Conservation (phyloP, 1,140 invertebrate species). For the Penaeus chinensis region DNA sequence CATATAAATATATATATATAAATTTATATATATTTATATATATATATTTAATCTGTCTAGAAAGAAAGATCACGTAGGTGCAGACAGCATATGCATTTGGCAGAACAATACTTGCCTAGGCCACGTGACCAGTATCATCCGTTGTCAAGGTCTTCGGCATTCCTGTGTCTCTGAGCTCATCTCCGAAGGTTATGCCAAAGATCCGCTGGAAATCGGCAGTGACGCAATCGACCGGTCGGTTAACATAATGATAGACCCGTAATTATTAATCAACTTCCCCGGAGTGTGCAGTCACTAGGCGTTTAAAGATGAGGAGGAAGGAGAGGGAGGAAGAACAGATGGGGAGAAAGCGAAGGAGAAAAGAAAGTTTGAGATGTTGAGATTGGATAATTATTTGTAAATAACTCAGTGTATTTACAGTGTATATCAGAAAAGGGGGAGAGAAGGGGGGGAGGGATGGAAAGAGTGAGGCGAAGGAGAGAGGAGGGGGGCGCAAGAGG, state of each 20-base stretch:
- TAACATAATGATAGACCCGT: neutral
- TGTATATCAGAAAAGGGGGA: neutral
- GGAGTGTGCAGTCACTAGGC: neutral
- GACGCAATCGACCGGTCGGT: too few species aligned
- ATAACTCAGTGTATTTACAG: neutral
- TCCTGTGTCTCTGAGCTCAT: too few species aligned
- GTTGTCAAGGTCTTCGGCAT: too few species aligned
- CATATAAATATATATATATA: neutral
- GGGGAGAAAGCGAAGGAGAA: neutral
- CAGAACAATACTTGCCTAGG: too few species aligned
- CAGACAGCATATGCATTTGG: neutral
- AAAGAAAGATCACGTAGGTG: neutral
- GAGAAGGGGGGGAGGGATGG: too few species aligned
- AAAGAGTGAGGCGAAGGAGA: too few species aligned
- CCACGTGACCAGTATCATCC: too few species aligned
- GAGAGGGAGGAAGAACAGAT: neutral
- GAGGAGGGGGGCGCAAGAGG: too few species aligned
- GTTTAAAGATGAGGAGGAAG: neutral
- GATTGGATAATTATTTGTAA: neutral
- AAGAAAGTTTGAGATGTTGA: neutral
- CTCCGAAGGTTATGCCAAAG: too few species aligned
- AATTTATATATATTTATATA: conserved; percentile 11
- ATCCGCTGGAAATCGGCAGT: too few species aligned
- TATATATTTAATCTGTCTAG: neutral
- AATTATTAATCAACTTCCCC: neutral